A percentile compares a stretch with the other conserved stretches of the same genome.
Conservation (phyloP, 2,113 vertebrate genomes). For the Elephantulus edwardii region DNA sequence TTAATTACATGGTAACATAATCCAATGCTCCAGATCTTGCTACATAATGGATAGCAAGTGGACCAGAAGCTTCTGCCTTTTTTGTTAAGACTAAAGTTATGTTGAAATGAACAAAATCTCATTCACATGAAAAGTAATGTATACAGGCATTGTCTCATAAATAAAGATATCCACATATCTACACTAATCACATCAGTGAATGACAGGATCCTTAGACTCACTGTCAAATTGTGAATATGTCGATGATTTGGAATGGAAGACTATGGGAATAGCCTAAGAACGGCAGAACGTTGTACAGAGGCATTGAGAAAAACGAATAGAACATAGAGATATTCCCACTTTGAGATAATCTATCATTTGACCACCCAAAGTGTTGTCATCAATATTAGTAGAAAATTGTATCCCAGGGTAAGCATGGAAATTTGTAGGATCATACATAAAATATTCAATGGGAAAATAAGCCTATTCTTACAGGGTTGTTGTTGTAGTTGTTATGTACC, state of each 20-base stretch:
- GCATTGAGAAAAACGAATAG: background rate
- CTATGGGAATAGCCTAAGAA: background rate
- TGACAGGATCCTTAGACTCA: background rate
- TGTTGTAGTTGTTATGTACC: no score
- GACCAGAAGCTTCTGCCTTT: background rate
- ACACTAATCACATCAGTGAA: background rate
- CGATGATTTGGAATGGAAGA: background rate
- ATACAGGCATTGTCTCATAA: background rate
- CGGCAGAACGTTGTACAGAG: no score
- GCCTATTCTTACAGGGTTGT: background rate
- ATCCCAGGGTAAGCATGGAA: background rate
- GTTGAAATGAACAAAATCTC: background rate
- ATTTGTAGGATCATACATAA: background rate
- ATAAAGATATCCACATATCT: background rate
- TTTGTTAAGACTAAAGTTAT: background rate
- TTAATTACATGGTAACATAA: background rate
- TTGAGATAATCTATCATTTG: background rate
- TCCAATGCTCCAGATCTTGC: background rate
- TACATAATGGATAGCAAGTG: background rate
- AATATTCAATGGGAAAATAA: background rate
- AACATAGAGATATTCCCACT: background rate
- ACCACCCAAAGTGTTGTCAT: background rate
- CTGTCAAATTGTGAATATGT: background rate
- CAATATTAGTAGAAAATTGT: background rate
- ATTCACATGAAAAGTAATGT: background rate